These are phyloP conservation scores for Myrmecobius fasciatus DNA, from an alignment of 2,113 vertebrate species.

Conservation along the genomic window DNA sequence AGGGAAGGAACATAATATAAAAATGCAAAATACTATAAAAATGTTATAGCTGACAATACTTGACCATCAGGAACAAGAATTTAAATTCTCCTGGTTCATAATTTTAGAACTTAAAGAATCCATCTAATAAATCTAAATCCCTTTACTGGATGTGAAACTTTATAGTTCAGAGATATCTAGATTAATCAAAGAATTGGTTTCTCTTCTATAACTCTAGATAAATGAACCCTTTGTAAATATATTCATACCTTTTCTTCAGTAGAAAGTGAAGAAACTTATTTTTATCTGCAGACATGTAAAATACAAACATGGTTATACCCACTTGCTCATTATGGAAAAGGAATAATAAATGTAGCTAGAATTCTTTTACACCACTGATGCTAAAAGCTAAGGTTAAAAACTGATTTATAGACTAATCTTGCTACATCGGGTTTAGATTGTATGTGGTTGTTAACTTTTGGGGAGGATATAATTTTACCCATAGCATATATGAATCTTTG, in stretches of 20 bases:
- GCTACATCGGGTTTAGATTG: background rate
- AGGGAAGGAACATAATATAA: background rate
- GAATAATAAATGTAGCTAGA: background rate
- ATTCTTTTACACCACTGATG: background rate
- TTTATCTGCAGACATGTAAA: background rate
- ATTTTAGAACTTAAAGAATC: conserved; percentile 8
- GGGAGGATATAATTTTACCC: background rate
- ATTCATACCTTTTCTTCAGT: background rate
- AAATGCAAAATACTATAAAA: background rate
- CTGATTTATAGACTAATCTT: background rate
- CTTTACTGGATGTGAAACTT: background rate
- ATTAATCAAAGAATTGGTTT: background rate
- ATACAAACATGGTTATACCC: background rate
- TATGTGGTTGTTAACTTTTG: background rate
- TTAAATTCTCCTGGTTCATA: background rate
- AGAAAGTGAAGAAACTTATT: background rate
- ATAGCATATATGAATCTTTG: background rate
- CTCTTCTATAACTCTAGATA: conserved; percentile 20
- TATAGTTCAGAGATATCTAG: conserved; percentile 19
- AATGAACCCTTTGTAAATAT: conserved; percentile 9
- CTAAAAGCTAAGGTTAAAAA: background rate
- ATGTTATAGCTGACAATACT: background rate
- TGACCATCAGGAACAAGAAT: background rate
- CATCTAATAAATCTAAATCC: background rate
- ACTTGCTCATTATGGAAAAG: background rate